Evolutionary conservation across 2,888 invertebrate genomes (phyloP), one percentile per base, ranked within the genome.

Genomic region (Drosophila yooni): DNA sequence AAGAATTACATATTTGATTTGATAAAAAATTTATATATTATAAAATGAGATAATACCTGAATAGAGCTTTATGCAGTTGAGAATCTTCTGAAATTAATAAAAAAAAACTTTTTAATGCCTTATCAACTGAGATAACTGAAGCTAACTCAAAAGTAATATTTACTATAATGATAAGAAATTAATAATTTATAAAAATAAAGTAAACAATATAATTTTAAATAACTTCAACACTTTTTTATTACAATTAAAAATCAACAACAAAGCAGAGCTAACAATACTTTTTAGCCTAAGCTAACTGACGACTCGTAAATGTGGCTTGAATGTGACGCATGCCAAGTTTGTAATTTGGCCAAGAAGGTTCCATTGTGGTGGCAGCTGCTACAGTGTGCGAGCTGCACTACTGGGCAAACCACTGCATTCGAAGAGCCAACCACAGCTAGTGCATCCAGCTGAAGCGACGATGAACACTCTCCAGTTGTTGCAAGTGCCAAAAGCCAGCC

Each of bases 221-320:
- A 62, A 59, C 48, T 65, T 64, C 34, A 46, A 58, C 54, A 61
- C 52, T 56, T 52, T 56, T 57, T 84, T 84, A 70, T 73, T 78
- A 67, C 36, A 64, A 72, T 60, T 62, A 74, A 88, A 60, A 70
- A 71, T 68, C 61, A 81, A 81, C 81, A 84, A 88, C 58, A 75
- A 82, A 51, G 63, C 64, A 59, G 18, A 40, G 27, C 70, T 59
- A 70, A 66, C 10, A 50, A 46, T 36, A 48, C 46, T 53, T 60
- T n/a, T 65, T 10, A 76, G 59, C 40, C 43, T 21, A 50, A 27
- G 5, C 38, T 46, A 29, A 53, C n/a, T 46, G 36, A 52, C 21
- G 43, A 48, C 10, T 33, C 36, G 40, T 38, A 33, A 29, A 46
- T 21, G 18, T 34, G 43, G 13, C 31, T 43, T 29, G 60, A 34